phyloP scores from a whole-genome alignment of 2,113 vertebrate genomes.

The Hippocampus barbouri region DNA sequence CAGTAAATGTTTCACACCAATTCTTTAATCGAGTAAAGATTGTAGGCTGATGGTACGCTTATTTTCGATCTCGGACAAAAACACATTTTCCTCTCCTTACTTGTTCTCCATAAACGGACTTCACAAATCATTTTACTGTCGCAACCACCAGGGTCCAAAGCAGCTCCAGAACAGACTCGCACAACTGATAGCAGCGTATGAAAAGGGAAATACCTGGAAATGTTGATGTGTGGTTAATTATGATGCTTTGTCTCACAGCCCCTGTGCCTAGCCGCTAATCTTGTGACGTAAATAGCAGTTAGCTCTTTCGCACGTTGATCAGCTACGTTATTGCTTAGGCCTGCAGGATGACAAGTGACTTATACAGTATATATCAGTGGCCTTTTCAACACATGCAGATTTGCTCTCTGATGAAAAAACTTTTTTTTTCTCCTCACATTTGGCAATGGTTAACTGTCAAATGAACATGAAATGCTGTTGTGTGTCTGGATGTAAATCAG shows the following conservation, averaged over 20 bases:
- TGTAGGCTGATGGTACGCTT: constrained; percentile 14
- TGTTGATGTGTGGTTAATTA: constrained; percentile 23
- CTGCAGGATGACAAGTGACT: constrained; percentile 5
- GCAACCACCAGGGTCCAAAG: constrained; percentile 22
- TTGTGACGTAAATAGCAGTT: constrained; percentile 10
- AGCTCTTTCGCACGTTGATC: not conserved
- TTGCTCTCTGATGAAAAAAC: constrained; percentile 4
- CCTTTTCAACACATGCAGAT: constrained; percentile 12
- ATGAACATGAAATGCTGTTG: not conserved
- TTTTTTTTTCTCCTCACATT: not conserved
- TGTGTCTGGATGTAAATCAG: not conserved
- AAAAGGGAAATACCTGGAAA: constrained; percentile 29
- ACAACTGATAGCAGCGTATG: constrained; percentile 33
- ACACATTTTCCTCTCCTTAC: constrained; percentile 22
- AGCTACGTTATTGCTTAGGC: not conserved
- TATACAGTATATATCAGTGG: not conserved
- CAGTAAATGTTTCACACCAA: not conserved
- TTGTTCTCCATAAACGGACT: constrained; percentile 18
- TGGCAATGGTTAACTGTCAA: not conserved
- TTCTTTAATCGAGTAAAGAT: constrained; percentile 2
- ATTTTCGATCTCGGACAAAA: constrained; percentile 18
- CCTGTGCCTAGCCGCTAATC: constrained; percentile 11
- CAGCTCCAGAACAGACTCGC: constrained; percentile 43
- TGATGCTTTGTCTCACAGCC: constrained; percentile 1
- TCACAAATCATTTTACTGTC: constrained; percentile 35